Evolutionary conservation across 1,140 invertebrate genomes (phyloP), one percentile per base, ranked within the genome.

Genomic region (Drosophila busckii): DNA sequence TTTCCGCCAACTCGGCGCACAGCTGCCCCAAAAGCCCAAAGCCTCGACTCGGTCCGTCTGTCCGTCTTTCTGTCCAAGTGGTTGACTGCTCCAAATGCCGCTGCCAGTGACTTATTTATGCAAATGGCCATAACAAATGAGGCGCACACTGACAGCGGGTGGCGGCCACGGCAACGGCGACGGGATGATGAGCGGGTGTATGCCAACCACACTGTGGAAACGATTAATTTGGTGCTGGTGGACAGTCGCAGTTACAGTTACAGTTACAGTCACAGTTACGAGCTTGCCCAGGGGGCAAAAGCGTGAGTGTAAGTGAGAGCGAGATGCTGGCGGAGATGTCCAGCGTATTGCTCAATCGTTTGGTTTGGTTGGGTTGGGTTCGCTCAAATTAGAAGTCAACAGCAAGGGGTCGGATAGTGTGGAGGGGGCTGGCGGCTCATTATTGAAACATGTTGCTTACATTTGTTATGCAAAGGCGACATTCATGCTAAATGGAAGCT

Each of bases 101-200:
- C 58, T 68, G 58, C 54, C 68, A 78, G 73, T 78, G 73, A 80
- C 73, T 78, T 78, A 78, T 78, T 78, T 78, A 78, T 78, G 73
- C 73, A 78, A 78, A 78, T 78, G 73, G 68, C 73, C 68, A 80
- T 80, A 78, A 80, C 73, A 78, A 78, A 78, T 78, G 73, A 78
- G 73, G 59, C 73, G 68, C 73, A 80, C 59, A 76, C 53, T 17
- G 48, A 45, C 29, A 29, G 23, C 19, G 20, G 23, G 6, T 3
- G 17, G 25, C 10, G 32, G 8, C 16, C 7, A 5, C 17, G 6
- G 19, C 10, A 3, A 19, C 12, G 7, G 19, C 8, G 31, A 9
- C n/a, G 15, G 4, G 13, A 22, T 17, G 4, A 19, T 2, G 13
- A n/a, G 8, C n/a, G 22, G 31, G 28, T 53, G 42, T 48, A 56